phyloP scores from a whole-genome alignment of 2,113 vertebrate species.

The Sphyrna mokarran region DNA sequence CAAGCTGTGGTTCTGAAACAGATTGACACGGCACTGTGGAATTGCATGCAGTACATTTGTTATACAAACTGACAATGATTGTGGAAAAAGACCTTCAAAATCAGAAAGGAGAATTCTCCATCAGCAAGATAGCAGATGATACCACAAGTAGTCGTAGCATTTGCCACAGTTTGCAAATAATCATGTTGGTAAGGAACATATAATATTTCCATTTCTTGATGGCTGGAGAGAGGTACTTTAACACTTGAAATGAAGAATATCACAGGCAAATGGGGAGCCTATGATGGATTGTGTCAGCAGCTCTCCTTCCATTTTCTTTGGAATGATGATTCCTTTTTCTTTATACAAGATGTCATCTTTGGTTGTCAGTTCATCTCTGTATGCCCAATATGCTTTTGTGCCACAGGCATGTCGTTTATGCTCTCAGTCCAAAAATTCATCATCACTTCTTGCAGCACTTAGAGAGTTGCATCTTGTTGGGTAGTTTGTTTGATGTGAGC shows the following conservation, averaged over 20 bases:
- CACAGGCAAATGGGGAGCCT: neutral
- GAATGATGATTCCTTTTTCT: too few species aligned
- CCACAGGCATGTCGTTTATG: too few species aligned
- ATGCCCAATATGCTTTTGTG: too few species aligned
- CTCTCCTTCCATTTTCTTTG: too few species aligned
- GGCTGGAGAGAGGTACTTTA: neutral
- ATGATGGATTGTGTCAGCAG: too few species aligned
- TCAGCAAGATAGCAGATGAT: neutral
- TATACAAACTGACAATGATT: neutral
- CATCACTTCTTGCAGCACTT: too few species aligned
- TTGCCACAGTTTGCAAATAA: neutral
- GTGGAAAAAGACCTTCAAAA: neutral
- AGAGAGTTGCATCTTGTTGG: too few species aligned
- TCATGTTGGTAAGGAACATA: neutral
- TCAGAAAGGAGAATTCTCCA: neutral
- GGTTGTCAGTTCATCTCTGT: too few species aligned
- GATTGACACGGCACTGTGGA: too few species aligned
- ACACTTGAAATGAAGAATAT: neutral
- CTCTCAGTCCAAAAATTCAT: too few species aligned
- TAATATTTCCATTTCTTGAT: neutral
- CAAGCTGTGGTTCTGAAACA: neutral
- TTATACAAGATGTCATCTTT: too few species aligned
- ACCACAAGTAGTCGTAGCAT: neutral
- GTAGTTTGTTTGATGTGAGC: too few species aligned
- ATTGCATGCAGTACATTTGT: neutral